phyloP scores from a whole-genome alignment of 2,888 invertebrate species.

The Quadroppia sp. region DNA sequence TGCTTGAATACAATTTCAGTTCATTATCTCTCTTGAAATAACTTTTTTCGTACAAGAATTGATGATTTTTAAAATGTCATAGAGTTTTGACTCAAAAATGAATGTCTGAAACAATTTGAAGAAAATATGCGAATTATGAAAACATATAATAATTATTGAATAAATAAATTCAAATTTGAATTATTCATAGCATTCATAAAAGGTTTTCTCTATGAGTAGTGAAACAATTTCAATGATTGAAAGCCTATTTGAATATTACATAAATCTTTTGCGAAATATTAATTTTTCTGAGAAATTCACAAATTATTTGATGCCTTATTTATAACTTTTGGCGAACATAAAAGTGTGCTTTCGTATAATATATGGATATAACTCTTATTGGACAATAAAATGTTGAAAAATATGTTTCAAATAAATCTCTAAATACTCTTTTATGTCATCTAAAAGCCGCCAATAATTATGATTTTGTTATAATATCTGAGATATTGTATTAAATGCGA shows the following conservation, averaged over 20 bases:
- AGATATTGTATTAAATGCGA: background rate
- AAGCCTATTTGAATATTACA: background rate
- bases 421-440: background rate
- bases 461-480: too few relatives aligned
- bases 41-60: background rate
- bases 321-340: background rate
- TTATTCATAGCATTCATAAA: background rate
- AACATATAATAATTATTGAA: background rate
- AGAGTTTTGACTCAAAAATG: background rate
- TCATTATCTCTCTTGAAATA: background rate
- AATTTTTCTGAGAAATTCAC: background rate
- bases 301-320: background rate
- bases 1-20: background rate
- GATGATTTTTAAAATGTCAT: conserved; percentile 13
- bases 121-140: background rate
- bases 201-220: background rate
- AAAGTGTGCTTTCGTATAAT: background rate
- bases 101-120: background rate
- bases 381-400: background rate
- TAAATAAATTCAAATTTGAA: background rate
- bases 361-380: background rate
- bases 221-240: background rate
- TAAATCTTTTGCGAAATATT: background rate
- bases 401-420: conserved; percentile 1
- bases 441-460: conserved; percentile 5